Evolutionary conservation across 2,797 vertebrate genomes (phyloP).

Genomic region (Sebastes iracundus): DNA sequence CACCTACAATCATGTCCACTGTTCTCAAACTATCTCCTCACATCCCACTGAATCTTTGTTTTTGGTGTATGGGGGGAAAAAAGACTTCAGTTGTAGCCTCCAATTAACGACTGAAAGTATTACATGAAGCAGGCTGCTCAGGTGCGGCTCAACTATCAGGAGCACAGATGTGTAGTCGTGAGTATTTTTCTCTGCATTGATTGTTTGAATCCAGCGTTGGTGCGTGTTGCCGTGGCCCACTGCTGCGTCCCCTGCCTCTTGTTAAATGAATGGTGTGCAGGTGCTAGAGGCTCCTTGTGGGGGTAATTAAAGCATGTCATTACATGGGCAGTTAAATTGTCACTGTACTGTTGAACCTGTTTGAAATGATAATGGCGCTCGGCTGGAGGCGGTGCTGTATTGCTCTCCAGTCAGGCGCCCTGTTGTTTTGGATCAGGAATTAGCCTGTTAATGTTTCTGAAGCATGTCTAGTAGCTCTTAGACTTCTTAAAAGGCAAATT

Average conservation of each 20-base stretch:
- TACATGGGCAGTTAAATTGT: constrained; percentile 87
- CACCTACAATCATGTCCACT: neutral
- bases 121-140: neutral
- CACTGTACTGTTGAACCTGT: constrained; percentile 84
- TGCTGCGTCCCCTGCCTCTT: constrained; percentile 46
- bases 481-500: constrained; percentile 25
- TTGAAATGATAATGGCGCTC: constrained; percentile 88
- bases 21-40: neutral
- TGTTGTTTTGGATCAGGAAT: constrained; percentile 60
- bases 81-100: neutral
- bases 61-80: neutral
- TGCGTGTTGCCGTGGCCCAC: constrained; percentile 19
- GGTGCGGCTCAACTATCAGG: neutral
- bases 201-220: neutral
- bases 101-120: neutral
- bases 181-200: neutral
- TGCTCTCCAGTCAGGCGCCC: constrained; percentile 42
- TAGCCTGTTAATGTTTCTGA: constrained; percentile 58
- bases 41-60: neutral
- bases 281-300: constrained; percentile 76
- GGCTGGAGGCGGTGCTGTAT: constrained; percentile 66
- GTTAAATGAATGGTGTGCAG: constrained; percentile 81
- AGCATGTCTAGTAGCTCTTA: constrained; percentile 27
- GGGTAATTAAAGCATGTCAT: constrained; percentile 88
- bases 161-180: neutral